Base-by-base conservation (phyloP, 2,113 vertebrate species). In the Melospiza melodia region DNA sequence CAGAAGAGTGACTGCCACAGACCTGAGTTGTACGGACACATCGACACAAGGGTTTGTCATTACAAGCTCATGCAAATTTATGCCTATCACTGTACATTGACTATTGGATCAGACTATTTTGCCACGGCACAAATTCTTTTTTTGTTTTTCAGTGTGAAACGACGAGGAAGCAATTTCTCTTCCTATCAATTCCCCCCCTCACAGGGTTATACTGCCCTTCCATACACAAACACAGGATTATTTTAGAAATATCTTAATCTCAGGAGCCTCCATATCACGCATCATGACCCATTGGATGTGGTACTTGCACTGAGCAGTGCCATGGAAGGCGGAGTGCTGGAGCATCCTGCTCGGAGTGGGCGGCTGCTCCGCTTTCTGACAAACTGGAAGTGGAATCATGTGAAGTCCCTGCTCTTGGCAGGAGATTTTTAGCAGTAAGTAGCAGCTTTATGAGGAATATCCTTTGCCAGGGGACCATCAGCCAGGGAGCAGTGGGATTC, bases 381-480 rank as follows among this genome's bases (percentile, higher is more conserved):
- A 86, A 86, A 78, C 79, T 90, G 83, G 72, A 90, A 96, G 66
- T 52, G n/a, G 52, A 86, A 93, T 71, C 72, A 63, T 13, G 57
- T 74, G 91, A 86, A 96, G 83, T 80, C 69, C 76, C 73, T 6
- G n/a, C 86, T 92, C 74, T 78, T 89, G 92, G 95, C 94, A 89
- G 69, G 66, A 90, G 94, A 89, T 87, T 92, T 94, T 92, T 24
- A 87, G 83, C 93, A 94, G 16, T 90, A 96, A 96, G 90, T 43
- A 96, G 94, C 94, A 92, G 94, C 89, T 96, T 96, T 97, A 87
- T 66, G 77, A 93, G 90, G 80, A 96, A 89, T 82, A 88, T 87
- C 83, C 83, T 93, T 90, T 96, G 96, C 93, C 96, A 96, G 95
- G 86, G 83, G 90, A 95, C 86, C 77, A 78, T 75, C 86, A 95